A percentile compares a stretch with the other conserved stretches of the same genome.
phyloP scores from a whole-genome alignment of 2,888 invertebrate species.

The Eretmocerus hayati region DNA sequence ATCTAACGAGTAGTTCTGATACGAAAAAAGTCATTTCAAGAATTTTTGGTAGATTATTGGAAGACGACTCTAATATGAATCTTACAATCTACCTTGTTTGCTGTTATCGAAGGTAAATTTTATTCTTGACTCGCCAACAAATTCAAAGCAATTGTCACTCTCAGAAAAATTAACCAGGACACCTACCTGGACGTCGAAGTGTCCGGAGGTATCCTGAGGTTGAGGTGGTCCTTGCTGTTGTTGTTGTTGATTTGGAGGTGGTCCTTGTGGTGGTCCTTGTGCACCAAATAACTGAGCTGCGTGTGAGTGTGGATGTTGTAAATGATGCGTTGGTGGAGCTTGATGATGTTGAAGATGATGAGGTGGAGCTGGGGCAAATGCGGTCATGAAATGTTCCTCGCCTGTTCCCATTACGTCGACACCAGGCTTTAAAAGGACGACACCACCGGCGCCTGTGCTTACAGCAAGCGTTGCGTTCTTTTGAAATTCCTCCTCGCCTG shows the following conservation, averaged over 20 bases:
- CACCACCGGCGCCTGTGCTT: slow-evolving; percentile 46
- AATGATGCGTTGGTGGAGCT: slow-evolving; percentile 48
- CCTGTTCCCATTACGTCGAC: slow-evolving; percentile 43
- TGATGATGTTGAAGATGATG: slow-evolving; percentile 52
- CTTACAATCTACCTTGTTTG: no score
- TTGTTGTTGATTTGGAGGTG: slow-evolving; percentile 42
- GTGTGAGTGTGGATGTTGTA: slow-evolving; percentile 50
- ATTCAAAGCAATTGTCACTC: no score
- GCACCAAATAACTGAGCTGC: slow-evolving; percentile 49
- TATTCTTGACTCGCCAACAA: no score
- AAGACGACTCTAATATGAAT: no score
- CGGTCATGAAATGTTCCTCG: slow-evolving; percentile 45
- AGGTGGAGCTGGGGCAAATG: slow-evolving; percentile 46
- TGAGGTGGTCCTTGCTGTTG: slow-evolving; percentile 45
- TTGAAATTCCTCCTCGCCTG: slow-evolving; percentile 74
- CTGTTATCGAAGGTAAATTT: no score
- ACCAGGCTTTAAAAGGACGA: slow-evolving; percentile 52
- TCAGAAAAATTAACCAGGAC: no score
- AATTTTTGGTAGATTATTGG: no score
- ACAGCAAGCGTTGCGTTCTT: slow-evolving; percentile 49
- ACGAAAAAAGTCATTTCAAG: no score
- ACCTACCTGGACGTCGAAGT: slow-evolving; percentile 44
- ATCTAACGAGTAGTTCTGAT: no score
- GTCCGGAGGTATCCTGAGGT: slow-evolving; percentile 42
- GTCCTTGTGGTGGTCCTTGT: slow-evolving; percentile 43